Conservation (phyloP, 2,797 vertebrate genomes). For the Lepidocolaptes lacrymiger region DNA sequence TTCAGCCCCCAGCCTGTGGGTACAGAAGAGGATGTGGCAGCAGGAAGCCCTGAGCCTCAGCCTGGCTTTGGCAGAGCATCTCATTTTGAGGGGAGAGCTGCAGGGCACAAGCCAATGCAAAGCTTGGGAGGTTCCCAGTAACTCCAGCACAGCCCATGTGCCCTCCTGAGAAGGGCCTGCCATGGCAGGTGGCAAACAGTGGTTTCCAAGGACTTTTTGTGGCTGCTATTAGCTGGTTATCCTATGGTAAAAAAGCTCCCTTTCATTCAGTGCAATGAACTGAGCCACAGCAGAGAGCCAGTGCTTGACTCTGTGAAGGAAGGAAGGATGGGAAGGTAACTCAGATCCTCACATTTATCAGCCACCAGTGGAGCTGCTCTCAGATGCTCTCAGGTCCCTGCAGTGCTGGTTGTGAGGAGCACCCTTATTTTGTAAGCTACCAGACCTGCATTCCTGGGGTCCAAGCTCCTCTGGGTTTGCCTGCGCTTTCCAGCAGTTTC, state of each 20-base stretch:
- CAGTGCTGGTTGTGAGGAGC: neutral
- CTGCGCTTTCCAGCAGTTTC: neutral
- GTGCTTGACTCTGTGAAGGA: neutral
- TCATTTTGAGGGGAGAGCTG: rapidly evolving
- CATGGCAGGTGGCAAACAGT: neutral
- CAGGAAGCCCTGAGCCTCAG: rapidly evolving
- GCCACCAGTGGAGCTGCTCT: neutral
- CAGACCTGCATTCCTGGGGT: neutral
- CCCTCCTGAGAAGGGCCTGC: neutral
- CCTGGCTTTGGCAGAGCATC: neutral
- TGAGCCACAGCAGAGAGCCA: neutral
- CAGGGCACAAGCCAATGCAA: neutral
- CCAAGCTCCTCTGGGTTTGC: neutral
- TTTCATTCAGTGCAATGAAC: neutral
- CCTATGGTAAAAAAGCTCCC: neutral
- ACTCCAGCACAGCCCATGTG: neutral
- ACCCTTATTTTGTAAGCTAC: neutral
- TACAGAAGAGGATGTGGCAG: neutral
- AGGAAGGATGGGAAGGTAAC: neutral
- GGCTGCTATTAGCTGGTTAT: neutral
- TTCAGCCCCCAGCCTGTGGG: neutral
- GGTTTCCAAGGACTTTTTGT: neutral
- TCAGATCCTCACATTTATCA: neutral
- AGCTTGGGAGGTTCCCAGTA: rapidly evolving
- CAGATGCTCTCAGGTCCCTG: neutral